phyloP scores from a whole-genome alignment of 2,888 invertebrate species.

The Rhamphomyia laevipes region DNA sequence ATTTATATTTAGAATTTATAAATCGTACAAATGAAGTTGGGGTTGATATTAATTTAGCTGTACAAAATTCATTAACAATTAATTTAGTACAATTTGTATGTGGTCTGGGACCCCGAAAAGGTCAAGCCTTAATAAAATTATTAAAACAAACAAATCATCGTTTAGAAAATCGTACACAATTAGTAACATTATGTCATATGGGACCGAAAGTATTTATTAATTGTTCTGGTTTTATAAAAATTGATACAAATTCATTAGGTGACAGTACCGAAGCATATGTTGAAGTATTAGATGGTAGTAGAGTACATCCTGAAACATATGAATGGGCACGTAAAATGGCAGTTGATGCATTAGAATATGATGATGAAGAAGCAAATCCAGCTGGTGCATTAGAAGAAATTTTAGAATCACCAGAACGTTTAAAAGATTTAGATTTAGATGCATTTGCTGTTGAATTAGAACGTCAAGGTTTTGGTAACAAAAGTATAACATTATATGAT shows the following conservation, averaged over 20 bases:
- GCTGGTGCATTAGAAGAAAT: slow-evolving; percentile 97
- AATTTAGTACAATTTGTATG: slow-evolving; percentile 93
- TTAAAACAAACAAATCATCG: slow-evolving; percentile 85
- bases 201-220: slow-evolving; percentile 98
- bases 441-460: slow-evolving; percentile 97
- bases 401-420: slow-evolving; percentile 82
- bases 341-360: slow-evolving; percentile 95
- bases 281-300: slow-evolving; percentile 90
- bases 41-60: slow-evolving; percentile 89
- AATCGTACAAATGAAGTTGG: slow-evolving; percentile 97
- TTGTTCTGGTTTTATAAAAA: slow-evolving; percentile 97
- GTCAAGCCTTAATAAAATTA: slow-evolving; percentile 70
- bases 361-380: slow-evolving; percentile 92
- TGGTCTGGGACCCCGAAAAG: slow-evolving; percentile 92
- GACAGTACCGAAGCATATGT: slow-evolving; percentile 92
- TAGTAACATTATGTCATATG: slow-evolving; percentile 93
- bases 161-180: slow-evolving; percentile 85
- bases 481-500: slow-evolving; percentile 91
- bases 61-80: slow-evolving; percentile 76
- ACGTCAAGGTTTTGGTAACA: slow-evolving; percentile 78
- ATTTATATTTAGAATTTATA: slow-evolving; percentile 79
- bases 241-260: slow-evolving; percentile 90
- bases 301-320: slow-evolving; percentile 98
- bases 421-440: slow-evolving; percentile 93
- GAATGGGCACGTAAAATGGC: slow-evolving; percentile 99